Conservation (phyloP, 2,888 invertebrate species). For the Epistrophe eligans region DNA sequence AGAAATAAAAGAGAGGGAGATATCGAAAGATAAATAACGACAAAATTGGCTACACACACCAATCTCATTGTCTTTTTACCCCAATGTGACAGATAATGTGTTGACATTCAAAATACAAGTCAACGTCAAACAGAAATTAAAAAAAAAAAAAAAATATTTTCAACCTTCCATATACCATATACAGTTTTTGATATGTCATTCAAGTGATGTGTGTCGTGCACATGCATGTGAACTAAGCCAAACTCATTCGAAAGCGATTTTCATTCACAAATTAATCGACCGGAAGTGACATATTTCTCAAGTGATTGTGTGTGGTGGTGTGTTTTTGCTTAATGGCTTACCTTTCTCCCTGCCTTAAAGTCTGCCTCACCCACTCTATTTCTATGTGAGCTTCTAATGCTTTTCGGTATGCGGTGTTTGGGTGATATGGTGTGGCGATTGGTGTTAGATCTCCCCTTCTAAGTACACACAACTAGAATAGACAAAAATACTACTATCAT, state of each 20-base stretch:
- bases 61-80: slow-evolving; percentile 47
- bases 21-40: slow-evolving; percentile 29
- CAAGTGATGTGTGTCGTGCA: slow-evolving; percentile 47
- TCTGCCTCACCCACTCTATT: slow-evolving; percentile 20
- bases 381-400: slow-evolving; percentile 12
- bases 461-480: slow-evolving; percentile 38
- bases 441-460: slow-evolving; percentile 54
- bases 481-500: slow-evolving; percentile 54
- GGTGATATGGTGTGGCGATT: neutral
- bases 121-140: slow-evolving; percentile 22
- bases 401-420: slow-evolving; percentile 23
- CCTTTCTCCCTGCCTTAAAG: slow-evolving; percentile 32
- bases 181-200: slow-evolving; percentile 50
- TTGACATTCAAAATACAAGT: slow-evolving; percentile 54
- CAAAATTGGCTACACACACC: slow-evolving; percentile 35
- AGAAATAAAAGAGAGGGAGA: neutral
- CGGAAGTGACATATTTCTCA: slow-evolving; percentile 77
- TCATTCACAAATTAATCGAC: slow-evolving; percentile 77
- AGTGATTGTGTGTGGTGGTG: slow-evolving; percentile 56
- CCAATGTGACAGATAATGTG: slow-evolving; percentile 56
- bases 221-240: slow-evolving; percentile 61
- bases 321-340: slow-evolving; percentile 33
- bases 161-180: slow-evolving; percentile 49
- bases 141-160: slow-evolving; percentile 15
- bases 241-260: slow-evolving; percentile 75